Evolutionary conservation across 2,797 vertebrate genomes (phyloP).

Genomic region (Aldrovandia affinis): DNA sequence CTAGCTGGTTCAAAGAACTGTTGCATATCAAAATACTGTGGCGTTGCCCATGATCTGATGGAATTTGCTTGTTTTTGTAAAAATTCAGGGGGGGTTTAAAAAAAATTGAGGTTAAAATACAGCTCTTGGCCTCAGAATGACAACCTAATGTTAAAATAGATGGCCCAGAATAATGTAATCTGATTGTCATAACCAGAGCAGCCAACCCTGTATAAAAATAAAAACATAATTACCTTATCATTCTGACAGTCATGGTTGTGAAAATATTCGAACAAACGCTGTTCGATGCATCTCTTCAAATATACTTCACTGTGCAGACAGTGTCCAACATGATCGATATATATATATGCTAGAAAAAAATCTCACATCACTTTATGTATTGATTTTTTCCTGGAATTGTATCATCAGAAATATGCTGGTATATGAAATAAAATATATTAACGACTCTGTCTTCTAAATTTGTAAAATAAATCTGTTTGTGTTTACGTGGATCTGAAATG

Average conservation of each 20-base stretch:
- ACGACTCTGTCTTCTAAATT: neutral
- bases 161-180: too few relatives aligned
- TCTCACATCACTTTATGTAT: neutral
- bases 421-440: slow-evolving; percentile 5
- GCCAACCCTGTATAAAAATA: too few relatives aligned
- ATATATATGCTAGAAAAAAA: neutral
- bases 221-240: too few relatives aligned
- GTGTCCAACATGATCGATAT: neutral
- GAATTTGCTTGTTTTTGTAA: slow-evolving; percentile 22
- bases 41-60: slow-evolving; percentile 14
- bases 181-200: too few relatives aligned
- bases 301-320: too few relatives aligned
- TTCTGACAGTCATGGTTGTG: too few relatives aligned
- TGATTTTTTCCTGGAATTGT: neutral
- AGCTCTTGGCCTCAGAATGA: slow-evolving; percentile 25
- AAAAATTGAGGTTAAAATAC: neutral
- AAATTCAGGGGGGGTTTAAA: neutral
- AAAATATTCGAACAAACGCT: too few relatives aligned
- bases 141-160: too few relatives aligned
- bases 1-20: neutral
- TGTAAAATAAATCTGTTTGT: neutral
- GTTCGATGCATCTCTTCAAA: too few relatives aligned
- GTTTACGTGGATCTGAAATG: slow-evolving; percentile 12
- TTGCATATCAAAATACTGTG: slow-evolving; percentile 29
- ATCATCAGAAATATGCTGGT: neutral